Evolutionary conservation across 1,140 invertebrate genomes (phyloP), one percentile per base, ranked within the genome.

Genomic region (Drosophila kohkoa): DNA sequence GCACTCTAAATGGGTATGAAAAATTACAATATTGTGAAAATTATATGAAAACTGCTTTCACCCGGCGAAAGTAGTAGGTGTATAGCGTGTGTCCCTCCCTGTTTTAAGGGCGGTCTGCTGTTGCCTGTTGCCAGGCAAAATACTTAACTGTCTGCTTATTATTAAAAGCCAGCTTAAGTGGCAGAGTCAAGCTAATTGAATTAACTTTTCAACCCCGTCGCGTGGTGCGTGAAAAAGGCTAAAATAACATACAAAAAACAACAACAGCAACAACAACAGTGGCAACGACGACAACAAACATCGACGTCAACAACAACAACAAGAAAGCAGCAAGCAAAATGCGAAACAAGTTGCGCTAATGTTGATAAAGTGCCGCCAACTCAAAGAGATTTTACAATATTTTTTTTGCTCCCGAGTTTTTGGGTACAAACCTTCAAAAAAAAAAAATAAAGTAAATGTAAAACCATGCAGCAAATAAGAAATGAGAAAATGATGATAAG

Each of bases 101-200:
- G 8, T 15, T 4, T 32, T 32, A 10, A 10, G 35, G 15, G 5
- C 8, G 45, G 20, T 16, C 6, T 13, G 35, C 13, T 43, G 35
- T n/a, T 3, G 52, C 20, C 41, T 62, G 65, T 73, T 82, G 76
- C 72, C 75, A 62, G 48, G 79, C 64, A 76, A 82, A 83, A 85
- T 89, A 89, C 77, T 88, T 88, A 80, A 80, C 80, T 79, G 83
- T 81, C 83, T 81, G 85, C 83, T 87, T 87, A 80, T 87, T 87
- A 87, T 88, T 87, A 87, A 87, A 87, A 86, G 83, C 71, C 86
- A 88, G 83, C 80, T 88, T 88, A 87, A 87, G 83, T 88, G 83
- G 83, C 80, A 88, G 79, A 88, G 83, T 88, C 83, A 87, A 88
- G 83, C 77, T 88, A 87, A 87, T 87, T 87, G 80, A 87, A 87